Evolutionary conservation across 2,888 invertebrate genomes (phyloP), one percentile per base, ranked within the genome.

Genomic region (Nymphalis polychloros): DNA sequence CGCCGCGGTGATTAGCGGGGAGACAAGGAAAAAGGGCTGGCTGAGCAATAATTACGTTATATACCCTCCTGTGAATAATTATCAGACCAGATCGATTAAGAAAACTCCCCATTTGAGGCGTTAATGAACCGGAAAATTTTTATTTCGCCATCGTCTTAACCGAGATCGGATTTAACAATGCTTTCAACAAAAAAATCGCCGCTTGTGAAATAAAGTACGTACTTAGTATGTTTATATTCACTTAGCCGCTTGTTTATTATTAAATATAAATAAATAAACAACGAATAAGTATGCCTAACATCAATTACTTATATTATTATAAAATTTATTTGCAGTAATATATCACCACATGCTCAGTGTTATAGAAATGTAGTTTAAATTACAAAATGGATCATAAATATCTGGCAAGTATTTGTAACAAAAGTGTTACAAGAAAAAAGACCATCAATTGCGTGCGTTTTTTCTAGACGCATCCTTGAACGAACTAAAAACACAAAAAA

Each of bases 31-130:
- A 92, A 91, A 90, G 89, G 88, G 66, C 89, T 89, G 57, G 35
- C 55, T 35, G 55, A 31, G 55, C 57, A 57, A 57, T 57, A 57
- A 57, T 89, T 89, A 68, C 69, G 63, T 86, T 88, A 88, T 68
- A 70, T 75, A 76, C 76, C 87, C 89, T 88, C 87, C 88, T 88
- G 90, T 90, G 91, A 91, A 92, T 91, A 92, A 91, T 92, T 92
- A 91, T 89, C 87, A 83, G 76, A 81, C 84, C 86, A 83, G 85
- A 88, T 90, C 90, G 90, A 90, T 92, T 90, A 89, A 82, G 85
- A 84, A 86, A 86, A 87, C 87, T 85, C 83, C 84, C 84, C 84
- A 87, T 89, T 85, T 85, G 86, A 85, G 80, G 82, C 82, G 80
- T 83, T 87, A 90, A 90, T 90, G 89, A 88, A 79, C 82, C 84